phyloP scores from a whole-genome alignment of 2,888 invertebrate species.

The Aplocera efformata region DNA sequence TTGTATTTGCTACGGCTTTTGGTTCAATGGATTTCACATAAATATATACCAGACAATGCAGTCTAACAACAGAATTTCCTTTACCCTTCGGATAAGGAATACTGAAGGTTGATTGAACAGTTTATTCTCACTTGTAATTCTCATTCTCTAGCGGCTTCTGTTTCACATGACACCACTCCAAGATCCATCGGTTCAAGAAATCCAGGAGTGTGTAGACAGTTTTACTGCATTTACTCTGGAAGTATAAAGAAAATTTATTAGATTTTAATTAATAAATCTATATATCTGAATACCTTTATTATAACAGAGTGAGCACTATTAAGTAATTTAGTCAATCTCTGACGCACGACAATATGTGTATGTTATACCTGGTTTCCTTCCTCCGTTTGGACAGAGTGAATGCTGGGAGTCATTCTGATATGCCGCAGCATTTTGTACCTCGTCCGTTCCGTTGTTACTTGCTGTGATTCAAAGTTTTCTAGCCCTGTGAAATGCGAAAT shows the following conservation, averaged over 20 bases:
- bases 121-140: constrained; percentile 71
- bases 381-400: constrained; percentile 61
- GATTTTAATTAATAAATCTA: neutral
- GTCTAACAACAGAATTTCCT: too few relatives aligned
- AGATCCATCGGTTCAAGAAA: constrained; percentile 87
- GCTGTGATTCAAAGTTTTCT: constrained; percentile 54
- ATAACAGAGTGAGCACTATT: too few relatives aligned
- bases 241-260: constrained; percentile 13
- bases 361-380: constrained; percentile 73
- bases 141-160: constrained; percentile 62
- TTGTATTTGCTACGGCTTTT: too few relatives aligned
- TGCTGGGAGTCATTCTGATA: constrained; percentile 64
- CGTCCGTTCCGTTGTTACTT: constrained; percentile 42
- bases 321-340: too few relatives aligned
- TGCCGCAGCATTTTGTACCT: constrained; percentile 65
- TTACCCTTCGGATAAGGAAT: too few relatives aligned
- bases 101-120: too few relatives aligned
- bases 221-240: constrained; percentile 82
- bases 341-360: too few relatives aligned
- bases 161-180: constrained; percentile 80
- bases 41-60: too few relatives aligned
- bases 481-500: constrained; percentile 41
- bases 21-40: too few relatives aligned
- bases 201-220: constrained; percentile 87
- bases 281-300: too few relatives aligned